Percentiles rank a stretch among this genome's conserved stretches.
phyloP scores from a whole-genome alignment of 2,888 invertebrate species.

The Microctonus brassicae region DNA sequence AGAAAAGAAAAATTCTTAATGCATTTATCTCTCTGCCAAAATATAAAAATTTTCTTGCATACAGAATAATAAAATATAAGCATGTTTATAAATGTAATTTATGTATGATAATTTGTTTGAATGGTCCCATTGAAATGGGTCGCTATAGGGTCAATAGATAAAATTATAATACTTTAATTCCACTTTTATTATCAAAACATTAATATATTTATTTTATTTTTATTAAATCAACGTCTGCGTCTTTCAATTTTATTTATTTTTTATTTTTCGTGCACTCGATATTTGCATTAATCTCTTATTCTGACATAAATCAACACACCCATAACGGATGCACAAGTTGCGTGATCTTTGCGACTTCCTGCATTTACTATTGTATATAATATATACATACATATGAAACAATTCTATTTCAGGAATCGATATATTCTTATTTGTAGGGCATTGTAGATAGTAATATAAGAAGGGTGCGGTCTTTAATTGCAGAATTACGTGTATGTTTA shows the following conservation, averaged over 20 bases:
- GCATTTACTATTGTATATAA: not conserved
- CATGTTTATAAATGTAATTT: not conserved
- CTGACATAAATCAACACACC: not conserved
- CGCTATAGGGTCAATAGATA: not conserved
- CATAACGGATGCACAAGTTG: not conserved
- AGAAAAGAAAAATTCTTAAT: too few species aligned
- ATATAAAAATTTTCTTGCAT: not conserved
- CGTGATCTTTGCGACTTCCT: not conserved
- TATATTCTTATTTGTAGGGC: constrained; percentile 52
- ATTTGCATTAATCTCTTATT: not conserved
- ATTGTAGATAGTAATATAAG: constrained; percentile 50
- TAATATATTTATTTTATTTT: not conserved
- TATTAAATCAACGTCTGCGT: not conserved
- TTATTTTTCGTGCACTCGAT: not conserved
- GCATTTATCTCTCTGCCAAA: not conserved
- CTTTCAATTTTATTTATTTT: too few species aligned
- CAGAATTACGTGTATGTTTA: constrained; percentile 15
- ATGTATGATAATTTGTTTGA: not conserved
- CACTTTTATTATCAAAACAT: not conserved
- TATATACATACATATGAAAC: constrained; percentile 24
- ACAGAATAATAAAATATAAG: not conserved
- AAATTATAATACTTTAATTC: not conserved
- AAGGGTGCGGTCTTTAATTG: constrained; percentile 47
- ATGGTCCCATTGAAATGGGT: not conserved
- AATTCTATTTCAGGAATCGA: constrained; percentile 52